Base-by-base conservation (phyloP, 2,113 vertebrate genomes). In the Globicephala melas region DNA sequence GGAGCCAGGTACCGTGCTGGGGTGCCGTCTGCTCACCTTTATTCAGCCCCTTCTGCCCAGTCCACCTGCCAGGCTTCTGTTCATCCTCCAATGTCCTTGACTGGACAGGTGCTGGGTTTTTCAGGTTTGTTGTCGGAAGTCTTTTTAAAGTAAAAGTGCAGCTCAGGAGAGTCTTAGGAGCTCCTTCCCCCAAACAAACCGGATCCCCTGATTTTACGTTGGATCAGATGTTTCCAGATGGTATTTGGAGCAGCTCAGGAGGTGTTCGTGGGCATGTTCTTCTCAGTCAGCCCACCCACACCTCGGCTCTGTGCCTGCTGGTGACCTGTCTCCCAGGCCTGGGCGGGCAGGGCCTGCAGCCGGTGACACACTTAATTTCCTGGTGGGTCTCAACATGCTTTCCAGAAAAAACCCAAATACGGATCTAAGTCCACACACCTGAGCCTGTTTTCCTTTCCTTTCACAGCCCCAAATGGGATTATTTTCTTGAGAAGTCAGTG, bases 401-500 rank as follows among this genome's bases (percentile, higher is more conserved):
- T 89, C 14, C 65, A 18, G 53, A 53, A 53, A 44, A 79, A 68
- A 44, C 2, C 12, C 36, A 65, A 65, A 44, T 23, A 71, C 50
- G 38, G 18, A 36, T 82, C 62, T 44, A 17, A 20, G 58, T 85
- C 38, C 62, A 81, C 81, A 91, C 58, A 94, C 28, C 8, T 0
- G 9, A 60, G 74, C 76, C 38, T 85, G 83, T n/a, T 62, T 91
- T 74, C 90, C 36, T 20, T 81, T 17, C 25, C 58, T 92, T 89
- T 85, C 68, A 21, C 7, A 74, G 20, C n/a, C 25, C 18, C 60
- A 88, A 38, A 1, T 74, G 91, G 63, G 47, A 53, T 76, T 76
- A 65, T 65, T 96, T 90, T 88, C 89, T 82, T 33, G 63, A 71
- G 96, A 96, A 68, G 77, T 38, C 5, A 31, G 0, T n/a, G 85